These are phyloP conservation scores for Cydia fagiglandana DNA, from an alignment of 1,140 invertebrate species.

Conservation along the genomic window DNA sequence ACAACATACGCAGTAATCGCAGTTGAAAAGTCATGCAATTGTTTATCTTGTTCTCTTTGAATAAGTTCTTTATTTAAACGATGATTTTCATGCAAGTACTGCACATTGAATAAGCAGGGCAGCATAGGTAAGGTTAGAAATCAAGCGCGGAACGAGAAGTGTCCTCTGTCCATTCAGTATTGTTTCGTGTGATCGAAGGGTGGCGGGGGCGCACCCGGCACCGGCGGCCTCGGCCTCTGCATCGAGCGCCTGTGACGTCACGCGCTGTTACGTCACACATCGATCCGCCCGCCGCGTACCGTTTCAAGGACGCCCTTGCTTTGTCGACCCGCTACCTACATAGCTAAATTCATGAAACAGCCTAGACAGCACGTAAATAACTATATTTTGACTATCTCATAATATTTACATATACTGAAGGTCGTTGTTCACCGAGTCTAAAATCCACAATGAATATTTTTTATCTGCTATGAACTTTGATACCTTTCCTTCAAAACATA, in stretches of 20 bases:
- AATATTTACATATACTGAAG: too few relatives aligned
- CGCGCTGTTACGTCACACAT: conserved; percentile 67
- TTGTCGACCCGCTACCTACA: conserved; percentile 46
- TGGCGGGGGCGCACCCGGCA: conserved; percentile 39
- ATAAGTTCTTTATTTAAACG: too few relatives aligned
- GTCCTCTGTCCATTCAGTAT: neutral
- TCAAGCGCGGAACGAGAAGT: neutral
- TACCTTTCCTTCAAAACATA: too few relatives aligned
- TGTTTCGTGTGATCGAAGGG: conserved; percentile 42
- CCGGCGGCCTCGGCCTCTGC: conserved; percentile 59
- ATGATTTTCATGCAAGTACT: too few relatives aligned
- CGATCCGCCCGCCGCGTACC: conserved; percentile 57
- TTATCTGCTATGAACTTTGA: too few relatives aligned
- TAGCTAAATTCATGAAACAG: neutral
- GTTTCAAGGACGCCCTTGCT: conserved; percentile 73
- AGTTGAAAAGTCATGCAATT: too few relatives aligned
- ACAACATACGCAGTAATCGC: too few relatives aligned
- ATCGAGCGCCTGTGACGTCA: conserved; percentile 71
- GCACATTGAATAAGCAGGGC: too few relatives aligned
- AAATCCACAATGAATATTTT: too few relatives aligned
- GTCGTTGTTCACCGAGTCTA: too few relatives aligned
- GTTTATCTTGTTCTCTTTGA: too few relatives aligned
- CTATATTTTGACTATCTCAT: neutral
- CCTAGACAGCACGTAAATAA: neutral
- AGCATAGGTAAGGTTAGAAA: neutral